Conservation (phyloP, 2,113 vertebrate species). For the Empidonax alnorum region DNA sequence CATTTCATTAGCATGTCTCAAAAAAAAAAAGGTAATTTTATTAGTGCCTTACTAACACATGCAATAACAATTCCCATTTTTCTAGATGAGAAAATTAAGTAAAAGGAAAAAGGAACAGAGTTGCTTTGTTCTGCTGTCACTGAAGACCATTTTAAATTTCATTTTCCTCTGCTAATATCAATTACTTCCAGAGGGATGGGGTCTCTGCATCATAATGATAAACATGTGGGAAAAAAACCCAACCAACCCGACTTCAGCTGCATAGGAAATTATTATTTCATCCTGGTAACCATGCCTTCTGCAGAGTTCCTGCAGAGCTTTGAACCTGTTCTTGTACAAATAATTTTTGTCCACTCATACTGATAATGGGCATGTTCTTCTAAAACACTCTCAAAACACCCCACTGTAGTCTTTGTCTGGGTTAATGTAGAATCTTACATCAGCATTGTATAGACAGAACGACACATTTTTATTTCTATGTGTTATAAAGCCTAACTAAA, state of each 20-base stretch:
- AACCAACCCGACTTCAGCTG: neutral
- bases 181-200: neutral
- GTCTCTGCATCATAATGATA: neutral
- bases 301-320: neutral
- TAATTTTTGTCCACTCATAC: neutral
- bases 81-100: neutral
- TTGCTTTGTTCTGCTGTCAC: neutral
- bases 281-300: neutral
- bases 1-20: neutral
- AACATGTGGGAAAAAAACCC: accelerated
- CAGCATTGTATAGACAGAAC: neutral
- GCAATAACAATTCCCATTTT: neutral
- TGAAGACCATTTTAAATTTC: neutral
- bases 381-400: neutral
- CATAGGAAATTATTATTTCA: neutral
- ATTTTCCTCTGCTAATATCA: neutral
- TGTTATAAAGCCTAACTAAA: neutral
- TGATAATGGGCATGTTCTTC: neutral
- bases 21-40: neutral
- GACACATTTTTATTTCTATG: neutral
- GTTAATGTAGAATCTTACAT: neutral
- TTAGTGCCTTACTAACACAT: neutral
- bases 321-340: neutral
- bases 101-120: neutral
- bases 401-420: neutral